Base-by-base conservation (phyloP, 2,797 vertebrate genomes). In the Xenops minutus region DNA sequence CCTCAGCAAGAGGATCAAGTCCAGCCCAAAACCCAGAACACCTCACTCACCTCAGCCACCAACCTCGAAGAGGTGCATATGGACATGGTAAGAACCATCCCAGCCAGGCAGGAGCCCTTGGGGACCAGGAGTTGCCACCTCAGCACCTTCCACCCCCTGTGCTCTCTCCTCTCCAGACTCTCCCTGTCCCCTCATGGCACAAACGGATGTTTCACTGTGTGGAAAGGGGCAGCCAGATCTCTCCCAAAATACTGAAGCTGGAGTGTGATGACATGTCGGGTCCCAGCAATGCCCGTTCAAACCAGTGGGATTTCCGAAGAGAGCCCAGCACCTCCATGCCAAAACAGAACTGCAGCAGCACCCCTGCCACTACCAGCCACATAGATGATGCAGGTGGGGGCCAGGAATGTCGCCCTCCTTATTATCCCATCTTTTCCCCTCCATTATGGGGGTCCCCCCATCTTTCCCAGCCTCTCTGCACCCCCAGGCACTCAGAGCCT, bases 161-260 rank as follows among this genome's bases (percentile, higher is more conserved):
- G 14, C n/a, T 51, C 36, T 88, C n/a, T 46, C 32, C 56, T 76
- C 49, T 67, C 46, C 68, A 97, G 93, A 24, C 24, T 49, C 14
- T 61, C 17, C 30, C n/a, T 0, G 10, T 16, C 14, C 3, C 18
- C 19, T 4, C 22, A 0, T 10, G 66, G 8, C 16, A 14, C 72
- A 98, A 95, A 94, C 92, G 95, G n/a, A 80, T 41, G 1, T 23
- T 7, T 1, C 22, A 7, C n/a, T 71, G 66, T 2, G 0, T 8
- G 2, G 93, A 96, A 29, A 82, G 2, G 48, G 41, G 44, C 64
- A 63, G 12, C 69, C 94, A 96, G 94, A 6, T 55, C 5, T 88
- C 58, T 0, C 51, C 88, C 63, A 97, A 96, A 24, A 3, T 83
- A 2, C 36, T 91, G 82, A 97, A 96, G 51, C 61, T 96, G 67